Conservation (phyloP, 2,113 vertebrate species). For the Dipodomys spectabilis region DNA sequence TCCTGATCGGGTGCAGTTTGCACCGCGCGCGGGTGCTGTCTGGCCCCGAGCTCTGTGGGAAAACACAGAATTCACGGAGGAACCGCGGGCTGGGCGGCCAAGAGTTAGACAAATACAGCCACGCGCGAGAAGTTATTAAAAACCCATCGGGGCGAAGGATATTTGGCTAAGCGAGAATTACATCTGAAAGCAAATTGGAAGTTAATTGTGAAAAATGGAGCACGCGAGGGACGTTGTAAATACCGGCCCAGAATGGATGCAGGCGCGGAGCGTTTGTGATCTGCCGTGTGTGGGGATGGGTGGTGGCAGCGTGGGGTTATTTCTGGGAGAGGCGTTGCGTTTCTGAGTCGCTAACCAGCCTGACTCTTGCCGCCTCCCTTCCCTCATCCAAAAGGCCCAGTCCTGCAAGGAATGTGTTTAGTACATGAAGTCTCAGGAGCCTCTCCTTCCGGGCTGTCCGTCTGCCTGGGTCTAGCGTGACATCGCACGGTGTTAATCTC, state of each 20-base stretch:
- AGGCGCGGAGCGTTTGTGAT: background rate
- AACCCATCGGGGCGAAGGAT: background rate
- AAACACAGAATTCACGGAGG: slow-evolving; percentile 24
- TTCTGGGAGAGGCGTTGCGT: no score
- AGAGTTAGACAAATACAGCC: slow-evolving; percentile 19
- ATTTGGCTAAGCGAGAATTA: slow-evolving; percentile 17
- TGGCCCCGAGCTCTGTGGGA: slow-evolving; percentile 36
- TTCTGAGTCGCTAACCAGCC: no score
- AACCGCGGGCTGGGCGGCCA: background rate
- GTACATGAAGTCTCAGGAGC: no score
- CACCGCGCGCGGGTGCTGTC: background rate
- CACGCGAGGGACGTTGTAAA: background rate
- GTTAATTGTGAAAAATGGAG: slow-evolving; percentile 39
- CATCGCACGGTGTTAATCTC: background rate
- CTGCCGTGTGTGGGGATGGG: background rate
- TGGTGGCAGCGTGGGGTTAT: no score
- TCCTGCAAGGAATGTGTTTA: background rate
- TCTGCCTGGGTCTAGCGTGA: background rate
- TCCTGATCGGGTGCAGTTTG: slow-evolving; percentile 44
- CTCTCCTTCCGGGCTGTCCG: no score
- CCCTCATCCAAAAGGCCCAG: background rate
- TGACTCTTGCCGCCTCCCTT: background rate
- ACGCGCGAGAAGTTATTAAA: background rate
- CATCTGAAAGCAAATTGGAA: slow-evolving; percentile 41
- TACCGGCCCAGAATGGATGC: background rate